Evolutionary conservation across 2,113 vertebrate species (phyloP).

Genomic region (Panthera uncia): DNA sequence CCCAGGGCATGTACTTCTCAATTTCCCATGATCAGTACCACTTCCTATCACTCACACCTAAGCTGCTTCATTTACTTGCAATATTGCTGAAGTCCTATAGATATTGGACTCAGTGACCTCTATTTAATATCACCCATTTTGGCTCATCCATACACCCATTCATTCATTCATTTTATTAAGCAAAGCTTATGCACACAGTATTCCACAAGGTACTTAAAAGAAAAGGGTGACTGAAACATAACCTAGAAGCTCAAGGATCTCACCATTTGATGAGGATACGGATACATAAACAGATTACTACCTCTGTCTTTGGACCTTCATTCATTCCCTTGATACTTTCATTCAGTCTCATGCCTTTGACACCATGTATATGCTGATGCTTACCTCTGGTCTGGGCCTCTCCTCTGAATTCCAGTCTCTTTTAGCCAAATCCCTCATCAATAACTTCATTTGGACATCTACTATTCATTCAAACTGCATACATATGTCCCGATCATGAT

Average conservation of each 20-base stretch:
- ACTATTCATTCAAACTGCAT: neutral
- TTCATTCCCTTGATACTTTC: neutral
- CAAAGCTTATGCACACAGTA: neutral
- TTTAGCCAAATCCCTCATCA: neutral
- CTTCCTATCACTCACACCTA: neutral
- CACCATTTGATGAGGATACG: neutral
- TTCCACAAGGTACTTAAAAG: neutral
- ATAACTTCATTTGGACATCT: neutral
- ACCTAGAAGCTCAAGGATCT: neutral
- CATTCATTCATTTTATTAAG: neutral
- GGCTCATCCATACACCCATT: neutral
- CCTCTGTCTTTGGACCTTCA: neutral
- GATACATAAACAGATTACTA: neutral
- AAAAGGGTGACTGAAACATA: neutral
- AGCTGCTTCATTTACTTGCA: neutral
- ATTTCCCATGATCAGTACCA: neutral
- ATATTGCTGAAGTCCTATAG: neutral
- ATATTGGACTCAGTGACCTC: neutral
- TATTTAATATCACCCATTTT: neutral
- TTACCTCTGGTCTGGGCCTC: neutral
- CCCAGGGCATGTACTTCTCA: neutral
- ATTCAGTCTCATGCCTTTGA: neutral
- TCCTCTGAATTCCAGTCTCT: neutral
- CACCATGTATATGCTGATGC: neutral
- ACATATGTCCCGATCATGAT: neutral